Percentiles rank a stretch among this genome's conserved stretches.
phyloP scores from a whole-genome alignment of 2,113 vertebrate genomes.

The Epinephelus moara region DNA sequence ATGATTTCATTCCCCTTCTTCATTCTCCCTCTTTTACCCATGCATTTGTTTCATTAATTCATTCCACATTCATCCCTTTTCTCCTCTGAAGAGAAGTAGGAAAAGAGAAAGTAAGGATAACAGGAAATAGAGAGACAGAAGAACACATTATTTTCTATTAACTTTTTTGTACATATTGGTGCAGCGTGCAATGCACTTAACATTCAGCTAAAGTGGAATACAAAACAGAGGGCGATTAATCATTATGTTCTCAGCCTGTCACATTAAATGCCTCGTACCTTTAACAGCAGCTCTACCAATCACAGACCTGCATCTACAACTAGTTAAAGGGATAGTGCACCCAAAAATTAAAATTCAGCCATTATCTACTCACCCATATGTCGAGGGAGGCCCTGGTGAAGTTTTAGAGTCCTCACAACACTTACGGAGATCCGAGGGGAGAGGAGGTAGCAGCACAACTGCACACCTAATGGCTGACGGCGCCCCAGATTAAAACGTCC shows the following conservation, averaged over 20 bases:
- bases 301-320: neutral
- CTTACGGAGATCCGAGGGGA: too few relatives aligned
- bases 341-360: too few relatives aligned
- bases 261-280: conserved; percentile 18
- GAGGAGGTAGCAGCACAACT: too few relatives aligned
- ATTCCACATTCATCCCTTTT: neutral
- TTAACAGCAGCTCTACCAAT: conserved; percentile 2
- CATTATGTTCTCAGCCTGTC: conserved; percentile 20
- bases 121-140: neutral
- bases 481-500: too few relatives aligned
- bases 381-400: too few relatives aligned
- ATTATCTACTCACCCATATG: too few relatives aligned
- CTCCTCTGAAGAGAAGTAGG: neutral
- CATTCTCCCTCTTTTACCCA: neutral
- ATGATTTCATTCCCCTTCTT: neutral
- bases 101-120: neutral
- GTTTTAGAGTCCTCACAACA: too few relatives aligned
- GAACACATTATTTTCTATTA: neutral
- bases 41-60: neutral
- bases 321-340: neutral
- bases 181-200: neutral
- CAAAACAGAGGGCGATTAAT: conserved; percentile 24
- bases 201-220: conserved; percentile 7
- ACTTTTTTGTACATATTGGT: neutral
- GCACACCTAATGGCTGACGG: too few relatives aligned